Evolutionary conservation across 2,888 invertebrate species (phyloP).

Genomic region (Netelia inedita): DNA sequence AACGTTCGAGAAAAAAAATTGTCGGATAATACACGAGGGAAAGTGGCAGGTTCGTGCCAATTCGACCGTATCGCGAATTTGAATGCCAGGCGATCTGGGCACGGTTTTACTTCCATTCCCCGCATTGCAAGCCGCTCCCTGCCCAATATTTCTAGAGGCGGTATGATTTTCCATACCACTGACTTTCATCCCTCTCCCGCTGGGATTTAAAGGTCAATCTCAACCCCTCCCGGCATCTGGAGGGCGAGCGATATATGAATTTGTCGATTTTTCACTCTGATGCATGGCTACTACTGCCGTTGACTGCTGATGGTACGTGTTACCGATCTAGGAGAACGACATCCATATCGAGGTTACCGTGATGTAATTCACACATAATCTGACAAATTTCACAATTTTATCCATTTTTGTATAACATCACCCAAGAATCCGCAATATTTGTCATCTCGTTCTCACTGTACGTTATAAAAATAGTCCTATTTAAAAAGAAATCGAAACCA

Average conservation of each 20-base stretch:
- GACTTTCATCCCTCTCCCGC: conserved; percentile 1
- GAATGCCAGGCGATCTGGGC: conserved; percentile 32
- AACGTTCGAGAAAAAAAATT: neutral
- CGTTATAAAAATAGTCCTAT: too few species aligned
- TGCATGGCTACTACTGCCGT: conserved; percentile 17
- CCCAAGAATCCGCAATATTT: too few species aligned
- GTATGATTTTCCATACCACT: conserved; percentile 32
- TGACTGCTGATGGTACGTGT: neutral
- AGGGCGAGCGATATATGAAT: conserved; percentile 7
- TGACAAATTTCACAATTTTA: too few species aligned
- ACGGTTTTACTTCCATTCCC: conserved; percentile 13
- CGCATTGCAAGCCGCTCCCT: neutral
- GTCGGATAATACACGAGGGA: neutral
- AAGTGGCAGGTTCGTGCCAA: conserved; percentile 21
- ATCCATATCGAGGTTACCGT: too few species aligned
- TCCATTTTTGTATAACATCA: too few species aligned
- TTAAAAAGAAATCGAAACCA: neutral
- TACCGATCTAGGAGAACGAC: neutral
- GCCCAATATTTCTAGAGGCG: conserved; percentile 26
- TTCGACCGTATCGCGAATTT: conserved; percentile 16
- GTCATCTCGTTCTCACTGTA: too few species aligned
- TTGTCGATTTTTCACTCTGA: conserved; percentile 18
- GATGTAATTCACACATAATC: too few species aligned
- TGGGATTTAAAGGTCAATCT: conserved; percentile 26
- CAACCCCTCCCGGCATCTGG: neutral